Evolutionary conservation across 1,140 invertebrate species (phyloP).

Genomic region (Macrosteles quadrilineatus): DNA sequence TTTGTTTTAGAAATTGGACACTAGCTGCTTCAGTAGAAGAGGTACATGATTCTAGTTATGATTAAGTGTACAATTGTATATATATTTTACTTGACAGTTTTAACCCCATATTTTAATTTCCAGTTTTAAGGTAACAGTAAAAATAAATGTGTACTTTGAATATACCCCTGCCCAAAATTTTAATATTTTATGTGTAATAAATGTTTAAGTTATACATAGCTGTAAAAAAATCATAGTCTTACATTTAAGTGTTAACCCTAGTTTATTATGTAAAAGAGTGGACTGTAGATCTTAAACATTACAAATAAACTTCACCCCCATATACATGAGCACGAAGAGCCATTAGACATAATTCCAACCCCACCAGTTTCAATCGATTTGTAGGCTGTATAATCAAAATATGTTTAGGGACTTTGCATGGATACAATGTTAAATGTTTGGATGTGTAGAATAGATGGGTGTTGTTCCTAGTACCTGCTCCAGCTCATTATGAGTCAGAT

Average conservation of each 20-base stretch:
- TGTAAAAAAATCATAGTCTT: too few relatives aligned
- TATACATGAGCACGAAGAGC: neutral
- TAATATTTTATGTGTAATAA: too few relatives aligned
- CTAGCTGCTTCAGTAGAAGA: neutral
- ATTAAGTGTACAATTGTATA: neutral
- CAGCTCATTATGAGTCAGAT: neutral
- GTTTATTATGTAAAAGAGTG: too few relatives aligned
- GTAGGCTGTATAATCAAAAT: neutral
- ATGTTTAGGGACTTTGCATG: conserved; percentile 3
- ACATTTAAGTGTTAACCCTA: too few relatives aligned
- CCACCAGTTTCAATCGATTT: neutral
- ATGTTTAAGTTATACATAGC: too few relatives aligned
- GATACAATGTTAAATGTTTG: conserved; percentile 22
- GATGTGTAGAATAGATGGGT: conserved; percentile 22
- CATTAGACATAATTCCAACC: neutral
- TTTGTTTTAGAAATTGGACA: conserved; percentile 5
- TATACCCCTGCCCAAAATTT: too few relatives aligned
- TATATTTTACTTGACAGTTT: too few relatives aligned
- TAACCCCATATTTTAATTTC: neutral
- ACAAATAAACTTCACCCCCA: too few relatives aligned
- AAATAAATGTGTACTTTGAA: too few relatives aligned
- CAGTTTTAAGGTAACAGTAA: too few relatives aligned
- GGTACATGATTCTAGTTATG: neutral
- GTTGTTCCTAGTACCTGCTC: conserved; percentile 18
- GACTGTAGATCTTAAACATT: too few relatives aligned